Evolutionary conservation across 2,113 vertebrate genomes (phyloP).

Genomic region (Varanus komodoensis): DNA sequence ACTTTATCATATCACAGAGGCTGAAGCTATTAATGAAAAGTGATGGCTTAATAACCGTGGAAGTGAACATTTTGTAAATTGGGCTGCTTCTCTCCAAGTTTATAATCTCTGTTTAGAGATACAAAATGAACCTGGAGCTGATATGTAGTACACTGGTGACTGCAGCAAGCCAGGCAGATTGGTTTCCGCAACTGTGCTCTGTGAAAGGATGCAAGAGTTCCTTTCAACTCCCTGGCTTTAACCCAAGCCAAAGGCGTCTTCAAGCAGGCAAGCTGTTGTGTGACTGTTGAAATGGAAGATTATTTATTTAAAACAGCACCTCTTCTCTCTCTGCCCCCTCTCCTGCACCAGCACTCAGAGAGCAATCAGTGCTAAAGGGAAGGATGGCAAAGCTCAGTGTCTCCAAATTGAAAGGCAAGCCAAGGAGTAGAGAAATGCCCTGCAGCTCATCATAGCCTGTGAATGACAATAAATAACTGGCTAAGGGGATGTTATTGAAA

Average conservation of each 20-base stretch:
- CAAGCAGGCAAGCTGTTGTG: constrained; percentile 16
- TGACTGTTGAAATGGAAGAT: constrained; percentile 8
- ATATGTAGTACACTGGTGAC: constrained; percentile 14
- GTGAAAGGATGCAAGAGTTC: constrained; percentile 14
- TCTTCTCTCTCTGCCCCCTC: neutral
- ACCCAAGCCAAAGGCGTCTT: constrained; percentile 23
- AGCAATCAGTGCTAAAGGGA: constrained; percentile 4
- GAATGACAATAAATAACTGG: constrained; percentile 10
- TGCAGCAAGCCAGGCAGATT: constrained; percentile 18
- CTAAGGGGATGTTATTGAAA: neutral
- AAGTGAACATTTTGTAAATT: neutral
- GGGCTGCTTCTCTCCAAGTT: constrained; percentile 2
- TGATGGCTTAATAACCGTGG: neutral
- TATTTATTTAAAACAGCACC: constrained; percentile 19
- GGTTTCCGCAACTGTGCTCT: constrained; percentile 4
- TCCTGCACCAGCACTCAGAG: constrained; percentile 2
- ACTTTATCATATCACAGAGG: neutral
- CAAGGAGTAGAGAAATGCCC: constrained; percentile 1
- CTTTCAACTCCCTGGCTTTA: constrained; percentile 32
- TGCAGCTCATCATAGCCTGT: neutral
- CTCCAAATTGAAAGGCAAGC: neutral
- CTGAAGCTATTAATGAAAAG: constrained; percentile 16
- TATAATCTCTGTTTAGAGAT: constrained; percentile 10
- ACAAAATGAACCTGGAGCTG: constrained; percentile 8
- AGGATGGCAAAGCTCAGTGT: constrained; percentile 11